These are phyloP conservation scores for Pachyseris speciosa DNA, from an alignment of 64 coral and sea anemone genomes.

Conservation along the genomic window DNA sequence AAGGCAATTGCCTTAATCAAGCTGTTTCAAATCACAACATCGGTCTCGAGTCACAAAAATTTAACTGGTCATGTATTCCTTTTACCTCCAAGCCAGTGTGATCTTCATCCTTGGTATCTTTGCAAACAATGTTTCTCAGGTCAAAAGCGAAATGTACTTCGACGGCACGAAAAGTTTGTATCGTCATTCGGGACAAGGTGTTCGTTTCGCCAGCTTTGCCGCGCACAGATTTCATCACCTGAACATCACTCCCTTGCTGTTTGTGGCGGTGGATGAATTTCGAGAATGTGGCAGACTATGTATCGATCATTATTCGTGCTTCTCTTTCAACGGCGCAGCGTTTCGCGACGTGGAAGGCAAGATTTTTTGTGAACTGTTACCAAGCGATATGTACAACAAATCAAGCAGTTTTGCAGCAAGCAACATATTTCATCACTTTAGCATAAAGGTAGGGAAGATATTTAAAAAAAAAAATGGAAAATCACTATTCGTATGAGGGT, in stretches of 20 bases:
- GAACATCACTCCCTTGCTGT: neutral
- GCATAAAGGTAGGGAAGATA: neutral
- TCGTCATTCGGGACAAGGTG: neutral
- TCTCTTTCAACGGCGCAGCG: neutral
- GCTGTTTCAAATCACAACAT: too few species aligned
- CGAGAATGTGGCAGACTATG: neutral
- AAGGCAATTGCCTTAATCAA: too few species aligned
- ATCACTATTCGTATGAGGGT: too few species aligned
- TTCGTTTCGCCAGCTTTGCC: neutral
- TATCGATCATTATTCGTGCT: neutral
- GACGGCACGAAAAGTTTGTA: neutral
- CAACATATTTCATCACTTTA: neutral
- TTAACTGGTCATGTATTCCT: too few species aligned
- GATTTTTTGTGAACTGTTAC: conserved; percentile 1
- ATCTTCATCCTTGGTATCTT: neutral
- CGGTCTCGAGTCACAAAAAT: too few species aligned
- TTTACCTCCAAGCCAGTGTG: too few species aligned
- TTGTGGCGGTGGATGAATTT: neutral
- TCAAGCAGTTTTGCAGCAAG: neutral
- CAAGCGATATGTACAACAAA: conserved; percentile 22
- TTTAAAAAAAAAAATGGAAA: too few species aligned
- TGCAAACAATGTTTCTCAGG: neutral
- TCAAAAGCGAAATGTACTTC: neutral
- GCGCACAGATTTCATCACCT: neutral
- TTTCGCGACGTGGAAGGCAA: neutral